A percentile compares a stretch with the other conserved stretches of the same genome.
These are phyloP conservation scores for Antigone vipio DNA, from an alignment of 2,113 vertebrate species.

Conservation along the genomic window DNA sequence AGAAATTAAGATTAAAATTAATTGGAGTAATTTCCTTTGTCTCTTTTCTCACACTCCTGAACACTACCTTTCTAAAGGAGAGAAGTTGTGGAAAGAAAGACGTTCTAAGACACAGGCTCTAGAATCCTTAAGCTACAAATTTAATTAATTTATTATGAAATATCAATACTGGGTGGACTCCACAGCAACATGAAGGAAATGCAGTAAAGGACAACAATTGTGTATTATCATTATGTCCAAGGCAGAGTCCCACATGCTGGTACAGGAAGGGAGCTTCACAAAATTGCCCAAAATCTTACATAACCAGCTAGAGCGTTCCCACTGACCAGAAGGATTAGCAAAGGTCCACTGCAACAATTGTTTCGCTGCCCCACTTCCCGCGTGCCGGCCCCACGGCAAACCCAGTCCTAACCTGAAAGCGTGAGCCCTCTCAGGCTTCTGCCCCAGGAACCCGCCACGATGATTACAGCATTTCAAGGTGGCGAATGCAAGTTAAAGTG, in stretches of 20 bases:
- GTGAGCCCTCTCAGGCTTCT: not conserved
- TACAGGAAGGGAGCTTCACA: not conserved
- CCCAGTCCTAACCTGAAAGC: not conserved
- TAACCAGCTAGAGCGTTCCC: not conserved
- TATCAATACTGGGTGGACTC: not conserved
- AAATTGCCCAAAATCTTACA: not conserved
- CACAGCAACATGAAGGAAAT: not conserved
- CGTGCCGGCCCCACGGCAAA: not conserved
- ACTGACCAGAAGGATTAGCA: rapidly evolving
- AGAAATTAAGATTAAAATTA: not conserved
- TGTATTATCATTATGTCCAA: not conserved
- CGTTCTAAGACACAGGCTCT: not conserved
- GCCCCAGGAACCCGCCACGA: not conserved
- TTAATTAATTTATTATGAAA: not conserved
- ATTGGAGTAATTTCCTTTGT: not conserved
- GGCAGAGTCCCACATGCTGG: not conserved
- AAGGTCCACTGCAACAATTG: not conserved
- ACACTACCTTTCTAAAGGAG: not conserved
- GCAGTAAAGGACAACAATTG: not conserved
- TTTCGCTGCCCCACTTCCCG: not conserved
- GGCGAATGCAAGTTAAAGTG: not conserved
- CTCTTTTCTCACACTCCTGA: not conserved
- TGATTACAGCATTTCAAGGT: not conserved
- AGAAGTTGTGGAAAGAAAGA: not conserved
- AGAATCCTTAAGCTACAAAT: not conserved